These are phyloP conservation scores for Trematocara nigrifrons DNA, from an alignment of 2,113 vertebrate species.

Conservation along the genomic window DNA sequence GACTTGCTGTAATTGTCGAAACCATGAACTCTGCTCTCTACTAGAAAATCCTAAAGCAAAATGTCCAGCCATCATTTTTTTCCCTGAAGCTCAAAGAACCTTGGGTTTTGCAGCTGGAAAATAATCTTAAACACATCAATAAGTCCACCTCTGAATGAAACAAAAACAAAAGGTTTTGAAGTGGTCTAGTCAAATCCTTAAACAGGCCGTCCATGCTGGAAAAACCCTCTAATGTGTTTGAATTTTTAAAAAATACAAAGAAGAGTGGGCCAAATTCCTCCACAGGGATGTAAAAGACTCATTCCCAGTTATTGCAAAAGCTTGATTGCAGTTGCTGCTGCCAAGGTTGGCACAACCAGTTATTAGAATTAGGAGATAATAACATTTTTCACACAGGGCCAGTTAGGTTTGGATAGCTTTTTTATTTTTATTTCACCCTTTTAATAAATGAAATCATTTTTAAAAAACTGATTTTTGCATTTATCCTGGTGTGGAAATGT, in stretches of 20 bases:
- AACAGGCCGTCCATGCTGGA: neutral
- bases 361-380: neutral
- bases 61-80: neutral
- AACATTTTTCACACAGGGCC: neutral
- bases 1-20: neutral
- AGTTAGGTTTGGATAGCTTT: neutral
- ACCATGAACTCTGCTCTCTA: neutral
- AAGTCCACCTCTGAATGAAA: neutral
- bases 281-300: neutral
- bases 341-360: neutral
- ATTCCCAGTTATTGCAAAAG: neutral
- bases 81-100: neutral
- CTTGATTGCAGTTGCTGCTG: neutral
- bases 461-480: neutral
- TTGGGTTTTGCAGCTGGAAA: neutral
- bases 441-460: neutral
- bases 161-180: neutral
- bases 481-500: neutral
- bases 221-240: neutral
- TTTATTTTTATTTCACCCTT: neutral
- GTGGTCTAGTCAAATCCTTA: neutral
- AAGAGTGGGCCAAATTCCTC: neutral
- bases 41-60: neutral
- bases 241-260: rapidly evolving
- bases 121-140: neutral